Percentiles rank a stretch among this genome's conserved stretches.
Evolutionary conservation across 2,797 vertebrate species (phyloP).

Genomic region (Sternotherus odoratus): DNA sequence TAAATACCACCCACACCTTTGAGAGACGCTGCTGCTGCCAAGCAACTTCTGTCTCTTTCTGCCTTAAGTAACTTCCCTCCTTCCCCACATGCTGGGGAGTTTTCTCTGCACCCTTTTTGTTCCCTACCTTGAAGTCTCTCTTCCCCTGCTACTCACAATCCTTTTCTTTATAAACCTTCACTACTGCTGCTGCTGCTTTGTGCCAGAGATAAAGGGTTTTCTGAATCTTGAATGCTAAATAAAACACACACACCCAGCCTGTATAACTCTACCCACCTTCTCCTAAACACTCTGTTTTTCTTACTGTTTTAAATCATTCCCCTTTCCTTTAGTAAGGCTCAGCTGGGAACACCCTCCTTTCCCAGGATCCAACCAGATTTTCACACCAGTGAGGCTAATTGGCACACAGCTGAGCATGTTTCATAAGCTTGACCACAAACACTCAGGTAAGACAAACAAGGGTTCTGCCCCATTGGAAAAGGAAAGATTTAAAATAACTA

Average conservation of each 20-base stretch:
- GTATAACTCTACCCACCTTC: neutral
- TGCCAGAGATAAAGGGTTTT: neutral
- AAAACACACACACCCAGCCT: neutral
- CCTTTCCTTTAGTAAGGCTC: neutral
- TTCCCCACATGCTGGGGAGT: neutral
- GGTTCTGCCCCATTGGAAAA: neutral
- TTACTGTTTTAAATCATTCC: neutral
- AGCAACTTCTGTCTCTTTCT: neutral
- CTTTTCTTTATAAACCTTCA: neutral
- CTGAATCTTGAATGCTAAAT: rapidly evolving
- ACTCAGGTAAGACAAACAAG: conserved; percentile 44
- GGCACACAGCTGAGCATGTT: conserved; percentile 66
- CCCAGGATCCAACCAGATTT: conserved; percentile 16
- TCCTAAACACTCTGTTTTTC: neutral
- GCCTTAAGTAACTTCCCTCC: neutral
- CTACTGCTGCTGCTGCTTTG: neutral
- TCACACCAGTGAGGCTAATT: conserved; percentile 56
- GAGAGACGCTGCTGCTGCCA: neutral
- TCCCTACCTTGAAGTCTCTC: rapidly evolving
- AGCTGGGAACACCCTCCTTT: neutral
- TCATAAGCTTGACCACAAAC: conserved; percentile 65
- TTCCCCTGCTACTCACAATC: rapidly evolving
- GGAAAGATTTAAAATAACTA: neutral
- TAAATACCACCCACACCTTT: neutral
- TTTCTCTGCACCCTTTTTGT: neutral